Base-by-base conservation (phyloP, 1,140 invertebrate species). In the Orchestia grillus region DNA sequence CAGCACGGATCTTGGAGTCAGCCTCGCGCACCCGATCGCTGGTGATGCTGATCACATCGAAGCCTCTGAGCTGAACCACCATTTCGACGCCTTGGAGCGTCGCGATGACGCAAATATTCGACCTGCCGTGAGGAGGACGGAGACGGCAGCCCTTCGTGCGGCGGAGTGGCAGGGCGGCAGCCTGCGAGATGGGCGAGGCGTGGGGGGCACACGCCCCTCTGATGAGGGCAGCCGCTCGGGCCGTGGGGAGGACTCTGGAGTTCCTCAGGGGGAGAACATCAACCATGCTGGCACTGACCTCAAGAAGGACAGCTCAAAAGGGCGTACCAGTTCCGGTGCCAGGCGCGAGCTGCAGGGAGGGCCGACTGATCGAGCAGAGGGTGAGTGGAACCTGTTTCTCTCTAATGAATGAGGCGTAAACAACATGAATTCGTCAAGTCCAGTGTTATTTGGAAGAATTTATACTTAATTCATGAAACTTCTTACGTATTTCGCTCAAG, bases 201-300 rank as follows among this genome's bases (percentile, higher is more conserved):
- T 23, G 28, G 1, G 36, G 62, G 62, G 36, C 11, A 36, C 11
- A 36, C 62, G 15, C 15, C 11, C 62, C 28, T 3, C 62, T 36
- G 62, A 8, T 77, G n/a, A n/a, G n/a, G n/a, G n/a, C n/a, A n/a
- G n/a, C n/a, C n/a, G n/a, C n/a, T 36, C 62, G 77, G 45, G 94
- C 96, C 0, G 96, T 96, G 43, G 96, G 96, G 45, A 95, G 96
- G 43, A 96, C 95, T 23, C 91, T 96, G n/a, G 92, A 96, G 45
- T 47, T 19, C 87, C 45, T n/a, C 0, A 95, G 87, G 0, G 92
- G 43, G 16, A 96, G 96, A 57, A 91, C 96, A 95, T 41, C 96
- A 36, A 44, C 95, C 45, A 96, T 87, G 6, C 62, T 23, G 96
- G 95, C 11, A 94, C 95, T 44, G 95, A 96, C 41, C 96, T 90